A percentile compares a stretch with the other conserved stretches of the same genome.
These are phyloP conservation scores for Trichomycterus rosablanca DNA, from an alignment of 2,113 vertebrate species.

Conservation along the genomic window DNA sequence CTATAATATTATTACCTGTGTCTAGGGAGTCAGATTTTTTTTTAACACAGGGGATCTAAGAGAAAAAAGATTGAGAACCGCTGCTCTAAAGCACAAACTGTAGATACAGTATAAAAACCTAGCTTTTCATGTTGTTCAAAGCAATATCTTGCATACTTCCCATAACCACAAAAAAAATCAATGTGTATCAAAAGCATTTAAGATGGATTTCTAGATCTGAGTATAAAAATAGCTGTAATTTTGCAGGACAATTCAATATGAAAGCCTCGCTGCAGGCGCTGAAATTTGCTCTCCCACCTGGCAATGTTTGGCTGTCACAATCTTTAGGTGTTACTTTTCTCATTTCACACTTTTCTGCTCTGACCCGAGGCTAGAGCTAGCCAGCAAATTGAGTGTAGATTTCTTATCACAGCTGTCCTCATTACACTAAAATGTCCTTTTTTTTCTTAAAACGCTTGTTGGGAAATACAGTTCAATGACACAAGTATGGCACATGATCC, in stretches of 20 bases:
- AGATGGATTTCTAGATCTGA: constrained; percentile 6
- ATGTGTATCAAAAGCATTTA: constrained; percentile 20
- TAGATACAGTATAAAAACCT: too few species aligned
- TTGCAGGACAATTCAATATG: constrained; percentile 1
- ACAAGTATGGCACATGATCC: too few species aligned
- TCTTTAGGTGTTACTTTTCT: constrained; percentile 40
- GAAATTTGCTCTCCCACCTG: constrained; percentile 3
- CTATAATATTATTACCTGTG: neutral
- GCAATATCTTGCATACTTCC: constrained; percentile 9
- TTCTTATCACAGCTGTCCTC: constrained; percentile 1
- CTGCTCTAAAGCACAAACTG: too few species aligned
- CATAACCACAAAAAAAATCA: neutral
- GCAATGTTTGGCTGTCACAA: constrained; percentile 25
- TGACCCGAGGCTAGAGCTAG: constrained; percentile 22
- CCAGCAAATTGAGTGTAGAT: constrained; percentile 10
- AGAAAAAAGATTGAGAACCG: too few species aligned
- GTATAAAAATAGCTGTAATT: constrained; percentile 5
- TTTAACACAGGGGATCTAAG: too few species aligned
- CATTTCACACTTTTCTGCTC: constrained; percentile 39
- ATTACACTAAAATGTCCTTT: too few species aligned
- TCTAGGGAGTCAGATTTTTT: neutral
- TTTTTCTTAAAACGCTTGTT: too few species aligned
- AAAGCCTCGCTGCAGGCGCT: constrained; percentile 11
- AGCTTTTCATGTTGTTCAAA: neutral
- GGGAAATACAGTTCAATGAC: too few species aligned